Percentiles rank a stretch among this genome's conserved stretches.
These are phyloP conservation scores for Hydrolagus colliei DNA, from an alignment of 2,797 vertebrate genomes.

Conservation along the genomic window DNA sequence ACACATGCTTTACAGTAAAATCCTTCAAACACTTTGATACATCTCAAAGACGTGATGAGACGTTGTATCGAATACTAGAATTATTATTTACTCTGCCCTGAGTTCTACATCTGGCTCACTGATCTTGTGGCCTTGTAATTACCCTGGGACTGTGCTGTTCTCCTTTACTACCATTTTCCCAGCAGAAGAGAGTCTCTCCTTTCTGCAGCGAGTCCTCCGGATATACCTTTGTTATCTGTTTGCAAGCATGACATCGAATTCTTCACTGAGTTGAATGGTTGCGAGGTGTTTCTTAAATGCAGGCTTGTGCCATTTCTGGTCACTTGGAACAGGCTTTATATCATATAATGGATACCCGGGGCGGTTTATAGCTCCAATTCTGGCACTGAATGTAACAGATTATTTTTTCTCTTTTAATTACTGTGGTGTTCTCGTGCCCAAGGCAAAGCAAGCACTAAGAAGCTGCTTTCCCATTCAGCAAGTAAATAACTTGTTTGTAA, in stretches of 20 bases:
- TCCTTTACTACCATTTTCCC: too few species aligned
- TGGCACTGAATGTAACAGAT: background rate
- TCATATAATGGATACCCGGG: background rate
- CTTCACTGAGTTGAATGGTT: background rate
- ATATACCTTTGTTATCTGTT: background rate
- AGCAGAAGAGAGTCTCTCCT: too few species aligned
- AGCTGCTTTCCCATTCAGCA: background rate
- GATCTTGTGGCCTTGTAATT: too few species aligned
- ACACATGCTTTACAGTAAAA: too few species aligned
- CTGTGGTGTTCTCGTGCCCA: background rate
- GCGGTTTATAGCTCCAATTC: background rate
- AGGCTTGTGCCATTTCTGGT: background rate
- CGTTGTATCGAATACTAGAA: too few species aligned
- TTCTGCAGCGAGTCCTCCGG: too few species aligned
- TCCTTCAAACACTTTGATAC: too few species aligned
- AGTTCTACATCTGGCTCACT: too few species aligned
- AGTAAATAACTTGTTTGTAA: background rate
- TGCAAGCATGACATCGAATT: background rate
- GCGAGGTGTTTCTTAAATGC: background rate
- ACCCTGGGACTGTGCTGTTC: too few species aligned
- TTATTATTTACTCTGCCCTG: too few species aligned
- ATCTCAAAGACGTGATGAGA: too few species aligned
- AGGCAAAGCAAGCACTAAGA: background rate
- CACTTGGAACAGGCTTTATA: background rate
- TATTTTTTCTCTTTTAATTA: background rate